Evolutionary conservation across 2,797 vertebrate genomes (phyloP), one percentile per base, ranked within the genome.

Genomic region (Lutjanus campechanus): DNA sequence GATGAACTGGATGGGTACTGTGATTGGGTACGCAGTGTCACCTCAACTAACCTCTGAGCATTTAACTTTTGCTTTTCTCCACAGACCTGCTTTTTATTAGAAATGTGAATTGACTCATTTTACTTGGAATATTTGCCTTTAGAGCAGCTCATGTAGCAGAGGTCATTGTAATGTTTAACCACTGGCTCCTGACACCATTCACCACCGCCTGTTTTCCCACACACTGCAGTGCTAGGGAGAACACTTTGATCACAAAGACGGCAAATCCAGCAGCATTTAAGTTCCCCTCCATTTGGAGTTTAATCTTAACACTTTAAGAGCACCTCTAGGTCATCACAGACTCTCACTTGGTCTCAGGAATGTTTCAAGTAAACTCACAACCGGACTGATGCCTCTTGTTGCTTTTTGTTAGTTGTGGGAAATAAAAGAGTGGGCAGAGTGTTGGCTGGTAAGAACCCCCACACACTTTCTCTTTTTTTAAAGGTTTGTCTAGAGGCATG

Each of bases 161-260:
- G 68, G 65, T 73, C 51, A 63, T 76, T 82, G 76, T 77, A 61
- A 82, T 83, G 77, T 83, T 80, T 79, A 78, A 81, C 76, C 16
- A 64, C 71, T 67, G 65, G 66, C 67, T 77, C 54, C 66, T 78
- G 81, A 81, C 77, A 82, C 58, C 2, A 1, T 75, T 84, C 74
- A 73, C 62, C 66, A 16, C 55, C 1, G 20, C 56, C 49, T 76
- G 6, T 79, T 85, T 88, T 82, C 76, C 67, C 83, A 77, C 80
- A 83, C 62, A 62, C 43, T 20, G 46, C 63, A 69, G 5, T 29
- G 60, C 58, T n/a, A n/a, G 16, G 49, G 58, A 62, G 62, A 81
- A 60, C 40, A 49, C 84, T 87, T 90, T 90, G 81, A 91, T 90
- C 86, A 66, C 61, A 70, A 79, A 90, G 60, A 76, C 74, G 20